Conservation (phyloP, 2,888 invertebrate species). For the Caenorhabditis imperialis region DNA sequence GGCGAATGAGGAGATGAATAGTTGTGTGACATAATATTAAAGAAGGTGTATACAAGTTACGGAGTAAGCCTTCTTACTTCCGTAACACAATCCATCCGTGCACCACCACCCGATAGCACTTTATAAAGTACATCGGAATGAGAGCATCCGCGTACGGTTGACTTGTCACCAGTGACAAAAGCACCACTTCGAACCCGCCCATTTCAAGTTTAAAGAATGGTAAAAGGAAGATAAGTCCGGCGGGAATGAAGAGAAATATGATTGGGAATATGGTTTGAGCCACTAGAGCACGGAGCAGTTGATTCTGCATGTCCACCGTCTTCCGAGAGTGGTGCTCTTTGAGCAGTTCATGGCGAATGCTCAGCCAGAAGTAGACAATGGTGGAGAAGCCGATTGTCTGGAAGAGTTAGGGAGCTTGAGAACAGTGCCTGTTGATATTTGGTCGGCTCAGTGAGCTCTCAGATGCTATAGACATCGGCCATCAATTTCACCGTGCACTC, state of each 20-base stretch:
- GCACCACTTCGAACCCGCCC: background rate
- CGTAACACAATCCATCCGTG: too few species aligned
- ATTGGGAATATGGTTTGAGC: conserved; percentile 9
- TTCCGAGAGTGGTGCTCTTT: background rate
- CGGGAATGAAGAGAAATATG: conserved; percentile 10
- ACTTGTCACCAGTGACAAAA: background rate
- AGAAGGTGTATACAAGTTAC: too few species aligned
- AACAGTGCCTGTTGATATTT: too few species aligned
- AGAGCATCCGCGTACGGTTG: conserved; percentile 3
- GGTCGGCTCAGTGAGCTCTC: too few species aligned
- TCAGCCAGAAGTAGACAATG: conserved; percentile 7
- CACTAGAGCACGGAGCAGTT: conserved; percentile 11
- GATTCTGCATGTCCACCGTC: conserved; percentile 11
- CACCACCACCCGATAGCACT: conserved; percentile 12
- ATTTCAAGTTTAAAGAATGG: conserved; percentile 7
- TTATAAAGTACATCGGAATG: conserved; percentile 1
- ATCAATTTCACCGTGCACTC: too few species aligned
- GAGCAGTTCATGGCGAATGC: background rate
- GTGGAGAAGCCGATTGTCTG: background rate
- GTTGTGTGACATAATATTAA: too few species aligned
- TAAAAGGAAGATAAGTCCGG: background rate
- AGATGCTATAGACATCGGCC: too few species aligned
- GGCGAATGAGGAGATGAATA: too few species aligned
- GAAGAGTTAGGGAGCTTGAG: too few species aligned
- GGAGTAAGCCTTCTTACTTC: too few species aligned